Percentiles rank a stretch among this genome's conserved stretches.
These are phyloP conservation scores for Nomada flava DNA, from an alignment of 2,888 invertebrate genomes.

Conservation along the genomic window DNA sequence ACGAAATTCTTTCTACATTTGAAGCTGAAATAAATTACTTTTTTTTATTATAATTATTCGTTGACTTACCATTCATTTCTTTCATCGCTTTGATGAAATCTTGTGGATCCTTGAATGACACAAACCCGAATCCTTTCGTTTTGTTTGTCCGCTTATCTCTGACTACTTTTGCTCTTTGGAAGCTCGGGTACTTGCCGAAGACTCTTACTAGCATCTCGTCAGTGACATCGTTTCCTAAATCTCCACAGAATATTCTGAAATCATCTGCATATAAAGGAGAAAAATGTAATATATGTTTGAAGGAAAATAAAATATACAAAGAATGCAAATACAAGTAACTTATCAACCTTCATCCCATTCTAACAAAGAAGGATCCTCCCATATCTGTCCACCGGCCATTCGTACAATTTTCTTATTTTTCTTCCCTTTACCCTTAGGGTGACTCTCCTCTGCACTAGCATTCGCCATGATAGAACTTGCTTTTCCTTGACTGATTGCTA, in stretches of 20 bases:
- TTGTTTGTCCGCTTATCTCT: constrained; percentile 98
- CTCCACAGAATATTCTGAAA: constrained; percentile 99
- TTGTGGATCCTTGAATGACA: constrained; percentile 98
- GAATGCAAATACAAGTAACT: background rate
- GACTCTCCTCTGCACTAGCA: constrained; percentile 81
- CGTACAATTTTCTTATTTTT: constrained; percentile 92
- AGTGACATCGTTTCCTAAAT: constrained; percentile 99
- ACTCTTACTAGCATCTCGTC: constrained; percentile 98
- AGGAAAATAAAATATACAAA: constrained; percentile 3
- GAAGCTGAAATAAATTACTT: background rate
- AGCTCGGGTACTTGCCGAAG: constrained; percentile 97
- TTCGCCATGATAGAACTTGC: constrained; percentile 84
- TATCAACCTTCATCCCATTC: constrained; percentile 96
- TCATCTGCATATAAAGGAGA: constrained; percentile 88
- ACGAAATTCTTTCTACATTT: constrained; percentile 6
- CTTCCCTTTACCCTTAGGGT: constrained; percentile 85
- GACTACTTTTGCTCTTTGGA: constrained; percentile 97
- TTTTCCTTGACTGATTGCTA: constrained; percentile 87
- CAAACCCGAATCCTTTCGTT: constrained; percentile 99
- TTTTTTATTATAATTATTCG: constrained; percentile 16
- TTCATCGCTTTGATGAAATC: constrained; percentile 99
- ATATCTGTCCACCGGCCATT: constrained; percentile 96
- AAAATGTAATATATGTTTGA: constrained; percentile 33
- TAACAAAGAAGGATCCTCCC: constrained; percentile 97
- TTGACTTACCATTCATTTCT: constrained; percentile 97